phyloP scores from a whole-genome alignment of 2,113 vertebrate species.

The Felis chaus region DNA sequence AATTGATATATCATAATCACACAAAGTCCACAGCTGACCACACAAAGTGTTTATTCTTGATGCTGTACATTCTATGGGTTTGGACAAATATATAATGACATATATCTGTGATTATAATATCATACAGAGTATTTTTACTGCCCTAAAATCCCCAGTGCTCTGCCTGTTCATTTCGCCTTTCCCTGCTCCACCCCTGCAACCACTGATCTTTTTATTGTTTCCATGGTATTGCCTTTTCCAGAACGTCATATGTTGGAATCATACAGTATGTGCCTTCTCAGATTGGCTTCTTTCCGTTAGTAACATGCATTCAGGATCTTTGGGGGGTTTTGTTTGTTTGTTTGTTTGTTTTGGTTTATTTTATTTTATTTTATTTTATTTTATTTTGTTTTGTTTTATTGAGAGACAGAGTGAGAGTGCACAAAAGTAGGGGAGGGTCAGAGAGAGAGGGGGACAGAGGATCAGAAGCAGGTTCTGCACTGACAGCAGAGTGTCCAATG shows the following conservation, averaged over 20 bases:
- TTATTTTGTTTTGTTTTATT: too few species aligned
- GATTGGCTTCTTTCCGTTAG: background rate
- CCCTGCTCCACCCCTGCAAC: background rate
- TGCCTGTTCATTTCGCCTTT: too few species aligned
- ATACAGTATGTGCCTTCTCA: background rate
- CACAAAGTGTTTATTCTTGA: background rate
- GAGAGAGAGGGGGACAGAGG: too few species aligned
- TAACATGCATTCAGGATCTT: background rate
- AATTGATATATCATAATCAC: background rate
- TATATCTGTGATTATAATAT: background rate
- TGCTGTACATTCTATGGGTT: background rate
- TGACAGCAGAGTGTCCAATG: too few species aligned
- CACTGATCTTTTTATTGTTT: background rate
- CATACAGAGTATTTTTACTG: background rate
- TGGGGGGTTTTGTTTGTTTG: too few species aligned
- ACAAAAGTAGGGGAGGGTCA: too few species aligned
- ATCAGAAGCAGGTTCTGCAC: too few species aligned
- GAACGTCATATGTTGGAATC: background rate
- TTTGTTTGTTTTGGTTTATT: too few species aligned
- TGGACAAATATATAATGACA: background rate
- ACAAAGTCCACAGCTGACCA: background rate
- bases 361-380: too few species aligned
- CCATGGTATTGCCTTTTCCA: background rate
- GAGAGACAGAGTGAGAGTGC: too few species aligned
- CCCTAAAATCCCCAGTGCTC: background rate